A percentile compares a stretch with the other conserved stretches of the same genome.
Evolutionary conservation across 2,113 vertebrate genomes (phyloP).

Genomic region (Heteronetta atricapilla): DNA sequence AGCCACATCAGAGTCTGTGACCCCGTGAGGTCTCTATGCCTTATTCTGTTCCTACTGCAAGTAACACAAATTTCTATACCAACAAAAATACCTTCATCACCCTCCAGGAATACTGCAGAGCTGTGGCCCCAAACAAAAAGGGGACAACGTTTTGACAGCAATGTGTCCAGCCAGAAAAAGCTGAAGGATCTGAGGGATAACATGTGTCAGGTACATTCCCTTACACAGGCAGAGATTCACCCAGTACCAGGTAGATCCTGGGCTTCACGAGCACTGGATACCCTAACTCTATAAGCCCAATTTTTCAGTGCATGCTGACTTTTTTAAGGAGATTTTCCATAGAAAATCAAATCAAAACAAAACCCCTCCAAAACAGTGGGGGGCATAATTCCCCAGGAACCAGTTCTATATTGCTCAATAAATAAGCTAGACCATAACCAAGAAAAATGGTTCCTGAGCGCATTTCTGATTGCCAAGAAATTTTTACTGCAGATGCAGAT

Average conservation of each 20-base stretch:
- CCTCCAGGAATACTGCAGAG: not conserved
- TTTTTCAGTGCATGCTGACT: not conserved
- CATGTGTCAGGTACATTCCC: too few species aligned
- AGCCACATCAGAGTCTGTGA: not conserved
- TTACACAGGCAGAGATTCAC: not conserved
- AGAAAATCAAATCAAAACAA: not conserved
- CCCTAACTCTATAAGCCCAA: not conserved
- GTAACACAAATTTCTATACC: not conserved
- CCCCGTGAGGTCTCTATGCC: not conserved
- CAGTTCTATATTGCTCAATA: not conserved
- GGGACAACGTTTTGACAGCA: not conserved
- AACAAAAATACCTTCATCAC: not conserved
- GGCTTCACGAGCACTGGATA: not conserved
- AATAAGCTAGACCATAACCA: not conserved
- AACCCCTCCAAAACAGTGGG: not conserved
- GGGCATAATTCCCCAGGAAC: not conserved
- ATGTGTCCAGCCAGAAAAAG: not conserved
- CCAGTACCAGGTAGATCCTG: not conserved
- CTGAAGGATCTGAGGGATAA: not conserved
- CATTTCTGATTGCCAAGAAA: not conserved
- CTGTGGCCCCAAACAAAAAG: not conserved
- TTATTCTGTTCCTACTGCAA: not conserved
- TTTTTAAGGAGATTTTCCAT: not conserved
- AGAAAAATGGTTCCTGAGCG: not conserved
- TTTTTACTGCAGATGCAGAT: not conserved